Conservation (phyloP, 1,140 invertebrate genomes). For the Drosophila serrata region DNA sequence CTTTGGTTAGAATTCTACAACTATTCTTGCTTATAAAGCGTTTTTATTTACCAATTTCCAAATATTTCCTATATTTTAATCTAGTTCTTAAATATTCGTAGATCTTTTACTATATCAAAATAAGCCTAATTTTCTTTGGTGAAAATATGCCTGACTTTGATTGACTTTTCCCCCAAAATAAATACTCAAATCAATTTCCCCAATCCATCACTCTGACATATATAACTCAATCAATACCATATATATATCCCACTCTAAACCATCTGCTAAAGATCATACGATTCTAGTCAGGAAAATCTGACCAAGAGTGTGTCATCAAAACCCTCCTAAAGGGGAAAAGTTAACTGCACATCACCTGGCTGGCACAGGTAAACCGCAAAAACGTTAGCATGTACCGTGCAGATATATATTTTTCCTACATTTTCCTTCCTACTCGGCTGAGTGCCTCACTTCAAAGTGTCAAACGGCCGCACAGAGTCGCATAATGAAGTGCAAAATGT, state of each 20-base stretch:
- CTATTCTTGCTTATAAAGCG: accelerated
- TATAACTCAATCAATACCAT: conserved; percentile 14
- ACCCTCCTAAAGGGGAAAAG: conserved; percentile 21
- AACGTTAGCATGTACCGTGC: conserved; percentile 36
- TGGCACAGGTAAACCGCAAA: conserved; percentile 60
- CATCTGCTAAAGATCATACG: conserved; percentile 19
- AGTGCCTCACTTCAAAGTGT: conserved; percentile 84
- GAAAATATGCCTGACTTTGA: neutral
- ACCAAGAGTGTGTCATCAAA: conserved; percentile 31
- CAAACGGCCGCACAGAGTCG: conserved; percentile 78
- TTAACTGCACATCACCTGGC: conserved; percentile 71
- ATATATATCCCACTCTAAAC: too few relatives aligned
- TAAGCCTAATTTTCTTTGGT: neutral
- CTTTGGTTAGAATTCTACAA: neutral
- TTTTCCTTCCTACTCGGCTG: conserved; percentile 54
- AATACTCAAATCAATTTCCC: neutral
- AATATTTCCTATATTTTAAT: neutral
- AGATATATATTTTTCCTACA: conserved; percentile 30
- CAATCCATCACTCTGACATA: conserved; percentile 17
- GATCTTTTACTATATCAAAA: too few relatives aligned
- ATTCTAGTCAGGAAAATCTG: conserved; percentile 7
- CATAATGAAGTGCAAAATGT: conserved; percentile 84
- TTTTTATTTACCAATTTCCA: neutral
- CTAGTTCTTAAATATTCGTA: too few relatives aligned
- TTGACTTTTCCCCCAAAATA: neutral